These are phyloP conservation scores for Barypeithes pellucidus DNA, from an alignment of 2,888 invertebrate species.

Conservation along the genomic window DNA sequence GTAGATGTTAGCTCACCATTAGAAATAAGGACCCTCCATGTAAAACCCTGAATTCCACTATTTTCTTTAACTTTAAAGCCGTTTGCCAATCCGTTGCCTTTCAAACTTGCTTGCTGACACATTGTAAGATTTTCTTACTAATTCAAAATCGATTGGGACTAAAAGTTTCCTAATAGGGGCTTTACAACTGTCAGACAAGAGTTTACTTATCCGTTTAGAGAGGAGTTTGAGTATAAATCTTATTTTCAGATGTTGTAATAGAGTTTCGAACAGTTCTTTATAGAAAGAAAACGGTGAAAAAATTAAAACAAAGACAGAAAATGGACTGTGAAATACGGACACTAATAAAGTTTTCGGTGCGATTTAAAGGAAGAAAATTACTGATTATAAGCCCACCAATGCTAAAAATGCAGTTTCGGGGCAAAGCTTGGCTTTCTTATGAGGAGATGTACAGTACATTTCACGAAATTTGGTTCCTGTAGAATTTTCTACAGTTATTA, in stretches of 20 bases:
- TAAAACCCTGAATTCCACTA: neutral
- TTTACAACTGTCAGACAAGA: slow-evolving; percentile 40
- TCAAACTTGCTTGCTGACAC: slow-evolving; percentile 27
- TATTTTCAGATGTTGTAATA: slow-evolving; percentile 22
- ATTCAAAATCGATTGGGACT: slow-evolving; percentile 29
- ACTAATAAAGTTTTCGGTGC: too few relatives aligned
- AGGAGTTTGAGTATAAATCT: slow-evolving; percentile 10
- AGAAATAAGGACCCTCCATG: neutral
- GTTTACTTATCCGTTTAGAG: slow-evolving; percentile 30
- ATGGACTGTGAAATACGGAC: too few relatives aligned
- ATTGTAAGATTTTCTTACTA: slow-evolving; percentile 22
- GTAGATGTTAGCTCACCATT: too few relatives aligned
- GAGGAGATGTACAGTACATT: too few relatives aligned
- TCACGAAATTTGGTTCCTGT: too few relatives aligned
- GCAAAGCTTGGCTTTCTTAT: too few relatives aligned
- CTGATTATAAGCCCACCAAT: too few relatives aligned
- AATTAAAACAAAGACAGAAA: too few relatives aligned
- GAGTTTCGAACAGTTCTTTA: slow-evolving; percentile 12
- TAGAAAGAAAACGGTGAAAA: too few relatives aligned
- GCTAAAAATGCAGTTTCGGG: too few relatives aligned
- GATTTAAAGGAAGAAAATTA: too few relatives aligned
- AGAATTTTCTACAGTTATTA: too few relatives aligned
- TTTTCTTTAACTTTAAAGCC: slow-evolving; percentile 15
- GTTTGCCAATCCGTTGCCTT: slow-evolving; percentile 17
- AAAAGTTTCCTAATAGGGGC: slow-evolving; percentile 35